These are phyloP conservation scores for Macquaria australasica DNA, from an alignment of 2,113 vertebrate genomes.

Conservation along the genomic window DNA sequence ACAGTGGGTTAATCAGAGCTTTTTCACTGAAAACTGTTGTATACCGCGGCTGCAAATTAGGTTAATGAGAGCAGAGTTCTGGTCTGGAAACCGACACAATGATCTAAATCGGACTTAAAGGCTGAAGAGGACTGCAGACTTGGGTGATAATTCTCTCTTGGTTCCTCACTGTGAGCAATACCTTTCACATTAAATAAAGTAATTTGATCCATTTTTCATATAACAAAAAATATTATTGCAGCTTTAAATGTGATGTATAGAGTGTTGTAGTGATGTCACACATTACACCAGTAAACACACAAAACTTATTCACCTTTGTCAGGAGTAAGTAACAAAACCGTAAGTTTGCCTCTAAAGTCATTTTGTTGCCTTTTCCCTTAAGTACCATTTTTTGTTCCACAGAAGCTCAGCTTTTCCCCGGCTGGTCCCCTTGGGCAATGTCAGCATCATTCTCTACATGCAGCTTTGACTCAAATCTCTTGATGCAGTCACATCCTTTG, in stretches of 20 bases:
- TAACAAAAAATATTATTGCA: not conserved
- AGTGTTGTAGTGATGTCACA: not conserved
- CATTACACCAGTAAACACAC: not conserved
- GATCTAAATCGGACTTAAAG: no score
- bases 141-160: not conserved
- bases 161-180: not conserved
- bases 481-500: constrained; percentile 34
- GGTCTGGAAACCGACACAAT: no score
- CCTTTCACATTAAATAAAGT: not conserved
- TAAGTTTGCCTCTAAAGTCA: constrained; percentile 20
- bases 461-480: constrained; percentile 45
- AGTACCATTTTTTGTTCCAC: constrained; percentile 33
- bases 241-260: not conserved
- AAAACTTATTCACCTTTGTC: constrained; percentile 7
- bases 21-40: no score
- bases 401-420: not conserved
- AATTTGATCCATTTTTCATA: not conserved
- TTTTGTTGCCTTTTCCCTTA: constrained; percentile 23
- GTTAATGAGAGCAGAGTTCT: no score
- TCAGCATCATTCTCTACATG: constrained; percentile 27
- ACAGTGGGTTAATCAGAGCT: no score
- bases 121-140: no score
- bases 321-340: not conserved
- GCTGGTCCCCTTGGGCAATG: constrained; percentile 26
- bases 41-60: no score